Conservation (phyloP, 2,888 invertebrate genomes). For the Scaptomyza cyrtandrae region DNA sequence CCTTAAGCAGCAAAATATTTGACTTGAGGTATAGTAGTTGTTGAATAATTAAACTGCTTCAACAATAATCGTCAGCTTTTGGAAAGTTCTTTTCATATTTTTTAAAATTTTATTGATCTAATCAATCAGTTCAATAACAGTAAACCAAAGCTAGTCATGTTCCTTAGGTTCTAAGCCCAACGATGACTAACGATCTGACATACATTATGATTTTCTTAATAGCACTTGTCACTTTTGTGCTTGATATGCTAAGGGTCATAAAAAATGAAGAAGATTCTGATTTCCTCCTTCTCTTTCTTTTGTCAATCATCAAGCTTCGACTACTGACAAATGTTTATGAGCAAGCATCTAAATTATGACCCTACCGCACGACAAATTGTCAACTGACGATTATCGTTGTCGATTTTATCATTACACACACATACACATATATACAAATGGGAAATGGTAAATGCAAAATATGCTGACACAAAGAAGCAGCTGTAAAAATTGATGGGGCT, state of each 20-base stretch:
- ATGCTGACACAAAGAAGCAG: slow-evolving; percentile 60
- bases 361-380: slow-evolving; percentile 58
- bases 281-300: slow-evolving; percentile 6
- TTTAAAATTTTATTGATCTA: too few relatives aligned
- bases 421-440: slow-evolving; percentile 10
- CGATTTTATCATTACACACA: slow-evolving; percentile 44
- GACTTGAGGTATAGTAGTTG: background rate
- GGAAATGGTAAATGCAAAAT: slow-evolving; percentile 42
- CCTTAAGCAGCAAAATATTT: background rate
- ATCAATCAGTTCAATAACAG: background rate
- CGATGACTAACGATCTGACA: slow-evolving; percentile 8
- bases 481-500: slow-evolving; percentile 55
- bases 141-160: background rate
- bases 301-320: background rate
- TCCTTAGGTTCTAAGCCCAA: background rate
- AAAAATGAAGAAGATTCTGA: slow-evolving; percentile 6
- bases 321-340: slow-evolving; percentile 39
- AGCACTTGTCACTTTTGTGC: slow-evolving; percentile 7
- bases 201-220: background rate
- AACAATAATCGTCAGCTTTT: too few relatives aligned
- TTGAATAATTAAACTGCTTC: too few relatives aligned
- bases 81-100: background rate
- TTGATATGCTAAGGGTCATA: slow-evolving; percentile 25
- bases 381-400: slow-evolving; percentile 54
- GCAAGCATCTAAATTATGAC: slow-evolving; percentile 39